Conservation (phyloP, 2,888 invertebrate species). For the Ptychoptera albimana region DNA sequence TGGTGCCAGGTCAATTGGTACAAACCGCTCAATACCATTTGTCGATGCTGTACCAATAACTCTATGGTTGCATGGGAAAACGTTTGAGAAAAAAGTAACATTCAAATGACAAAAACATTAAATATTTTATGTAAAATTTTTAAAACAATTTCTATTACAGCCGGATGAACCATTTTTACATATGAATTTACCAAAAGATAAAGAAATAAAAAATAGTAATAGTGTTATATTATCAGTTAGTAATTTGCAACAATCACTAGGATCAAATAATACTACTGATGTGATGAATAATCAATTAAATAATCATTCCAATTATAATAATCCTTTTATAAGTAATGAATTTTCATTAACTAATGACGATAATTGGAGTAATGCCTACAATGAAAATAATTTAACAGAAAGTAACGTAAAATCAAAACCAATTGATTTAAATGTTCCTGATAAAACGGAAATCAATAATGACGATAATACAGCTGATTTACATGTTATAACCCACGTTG, state of each 20-base stretch:
- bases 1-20: conserved; percentile 61
- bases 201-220: too few relatives aligned
- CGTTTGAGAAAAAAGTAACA: conserved; percentile 9
- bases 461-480: conserved; percentile 45
- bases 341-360: not conserved
- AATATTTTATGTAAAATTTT: not conserved
- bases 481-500: conserved; percentile 65
- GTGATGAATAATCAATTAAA: too few relatives aligned
- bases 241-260: not conserved
- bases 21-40: conserved; percentile 59
- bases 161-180: too few relatives aligned
- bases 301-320: too few relatives aligned
- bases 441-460: conserved; percentile 22
- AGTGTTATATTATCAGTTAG: conserved; percentile 3
- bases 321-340: too few relatives aligned
- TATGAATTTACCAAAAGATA: too few relatives aligned
- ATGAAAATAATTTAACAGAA: conserved; percentile 2
- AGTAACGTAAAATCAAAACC: not conserved
- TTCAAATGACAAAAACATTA: not conserved
- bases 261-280: too few relatives aligned
- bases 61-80: conserved; percentile 51
- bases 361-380: not conserved
- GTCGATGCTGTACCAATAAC: conserved; percentile 77
- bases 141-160: not conserved
- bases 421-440: conserved; percentile 6